Conservation (phyloP, 2,797 vertebrate genomes). For the Pantherophis vulpinus region DNA sequence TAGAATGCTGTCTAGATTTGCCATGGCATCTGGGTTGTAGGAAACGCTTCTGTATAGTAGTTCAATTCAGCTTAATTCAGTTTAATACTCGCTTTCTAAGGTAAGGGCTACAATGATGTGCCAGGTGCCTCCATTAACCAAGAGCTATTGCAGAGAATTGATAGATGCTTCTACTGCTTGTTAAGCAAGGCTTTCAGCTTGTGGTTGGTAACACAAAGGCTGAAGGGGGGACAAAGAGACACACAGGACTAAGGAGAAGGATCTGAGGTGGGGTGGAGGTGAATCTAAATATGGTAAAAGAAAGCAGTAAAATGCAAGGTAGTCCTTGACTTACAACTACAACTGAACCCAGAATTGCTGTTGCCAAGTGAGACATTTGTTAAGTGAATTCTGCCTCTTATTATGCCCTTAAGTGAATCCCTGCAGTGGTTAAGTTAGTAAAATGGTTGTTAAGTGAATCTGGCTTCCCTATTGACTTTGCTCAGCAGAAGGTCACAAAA, state of each 20-base stretch:
- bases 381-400: too few species aligned
- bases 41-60: too few species aligned
- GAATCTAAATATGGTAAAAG: not conserved
- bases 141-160: not conserved
- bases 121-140: not conserved
- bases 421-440: too few species aligned
- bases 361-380: too few species aligned
- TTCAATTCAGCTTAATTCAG: not conserved
- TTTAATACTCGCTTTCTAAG: not conserved
- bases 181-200: not conserved
- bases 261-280: not conserved
- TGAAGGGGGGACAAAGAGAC: not conserved
- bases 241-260: not conserved
- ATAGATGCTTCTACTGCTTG: not conserved
- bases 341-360: too few species aligned
- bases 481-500: not conserved
- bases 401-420: too few species aligned
- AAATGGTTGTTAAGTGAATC: not conserved
- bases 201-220: too few species aligned
- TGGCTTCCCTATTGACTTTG: not conserved
- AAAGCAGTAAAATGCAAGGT: not conserved
- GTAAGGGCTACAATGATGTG: not conserved
- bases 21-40: too few species aligned
- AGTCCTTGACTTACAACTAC: too few species aligned
- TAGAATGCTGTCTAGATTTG: too few species aligned